Conservation (phyloP, 2,113 vertebrate genomes). For the Patagioenas fasciata region DNA sequence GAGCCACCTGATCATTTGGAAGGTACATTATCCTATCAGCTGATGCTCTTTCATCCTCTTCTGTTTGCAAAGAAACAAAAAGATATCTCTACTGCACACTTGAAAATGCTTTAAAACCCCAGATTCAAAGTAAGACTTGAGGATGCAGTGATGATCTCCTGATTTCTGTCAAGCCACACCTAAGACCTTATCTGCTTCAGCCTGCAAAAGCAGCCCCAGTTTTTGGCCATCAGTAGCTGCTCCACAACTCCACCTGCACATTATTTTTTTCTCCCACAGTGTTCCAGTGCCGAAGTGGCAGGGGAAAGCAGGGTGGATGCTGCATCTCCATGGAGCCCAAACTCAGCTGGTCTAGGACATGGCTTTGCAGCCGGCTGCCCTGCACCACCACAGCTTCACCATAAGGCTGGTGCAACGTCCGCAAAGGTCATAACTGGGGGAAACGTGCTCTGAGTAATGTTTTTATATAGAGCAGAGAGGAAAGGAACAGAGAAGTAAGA, state of each 20-base stretch:
- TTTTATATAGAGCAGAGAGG: neutral
- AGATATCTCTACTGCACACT: neutral
- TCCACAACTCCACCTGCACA: accelerated
- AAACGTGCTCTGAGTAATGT: neutral
- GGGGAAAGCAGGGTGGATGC: accelerated
- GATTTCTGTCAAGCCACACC: neutral
- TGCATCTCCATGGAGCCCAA: neutral
- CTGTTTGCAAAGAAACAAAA: neutral
- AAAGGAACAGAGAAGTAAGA: neutral
- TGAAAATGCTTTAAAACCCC: neutral
- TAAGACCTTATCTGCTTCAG: neutral
- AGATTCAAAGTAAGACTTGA: neutral
- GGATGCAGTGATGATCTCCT: neutral
- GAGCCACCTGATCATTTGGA: neutral
- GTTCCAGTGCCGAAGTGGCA: accelerated
- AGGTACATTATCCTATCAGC: neutral
- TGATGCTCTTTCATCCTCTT: neutral
- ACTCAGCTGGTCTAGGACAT: neutral
- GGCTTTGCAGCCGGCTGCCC: accelerated
- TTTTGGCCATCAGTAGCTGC: neutral
- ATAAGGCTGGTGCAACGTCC: accelerated
- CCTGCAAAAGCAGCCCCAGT: neutral
- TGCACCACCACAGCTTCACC: neutral
- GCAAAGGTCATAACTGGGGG: neutral
- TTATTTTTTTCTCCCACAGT: accelerated